Evolutionary conservation across 2,113 vertebrate species (phyloP).

Genomic region (Pollachius pollachius): DNA sequence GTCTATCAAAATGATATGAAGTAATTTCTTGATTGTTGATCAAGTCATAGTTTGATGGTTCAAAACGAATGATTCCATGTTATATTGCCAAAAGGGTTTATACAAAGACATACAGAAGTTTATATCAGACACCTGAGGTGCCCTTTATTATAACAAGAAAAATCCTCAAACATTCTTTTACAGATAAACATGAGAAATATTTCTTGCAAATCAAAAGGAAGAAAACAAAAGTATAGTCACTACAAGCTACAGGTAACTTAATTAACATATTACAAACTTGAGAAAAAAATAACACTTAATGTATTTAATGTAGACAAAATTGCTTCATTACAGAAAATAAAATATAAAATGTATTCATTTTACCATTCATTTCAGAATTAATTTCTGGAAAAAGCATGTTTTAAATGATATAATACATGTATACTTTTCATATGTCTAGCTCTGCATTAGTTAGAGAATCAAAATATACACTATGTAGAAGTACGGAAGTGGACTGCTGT

Average conservation of each 20-base stretch:
- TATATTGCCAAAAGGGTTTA: slow-evolving; percentile 26
- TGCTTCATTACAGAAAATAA: too few relatives aligned
- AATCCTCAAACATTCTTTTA: slow-evolving; percentile 51
- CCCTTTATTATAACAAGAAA: slow-evolving; percentile 82
- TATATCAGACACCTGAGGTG: slow-evolving; percentile 37
- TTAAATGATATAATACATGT: slow-evolving; percentile 50
- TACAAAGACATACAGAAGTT: slow-evolving; percentile 53
- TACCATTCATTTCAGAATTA: slow-evolving; percentile 64
- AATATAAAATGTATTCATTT: slow-evolving; percentile 37
- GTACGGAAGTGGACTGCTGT: slow-evolving; percentile 60
- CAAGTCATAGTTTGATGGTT: too few relatives aligned
- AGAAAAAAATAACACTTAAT: slow-evolving; percentile 32
- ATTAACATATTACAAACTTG: slow-evolving; percentile 43
- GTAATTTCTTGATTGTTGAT: too few relatives aligned
- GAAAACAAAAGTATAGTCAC: slow-evolving; percentile 72
- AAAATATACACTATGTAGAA: slow-evolving; percentile 70
- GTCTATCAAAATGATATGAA: too few relatives aligned
- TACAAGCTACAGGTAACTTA: slow-evolving; percentile 77
- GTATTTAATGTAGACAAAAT: too few relatives aligned
- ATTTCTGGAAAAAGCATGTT: slow-evolving; percentile 40
- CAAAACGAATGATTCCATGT: too few relatives aligned
- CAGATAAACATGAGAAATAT: slow-evolving; percentile 79
- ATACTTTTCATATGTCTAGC: slow-evolving; percentile 60
- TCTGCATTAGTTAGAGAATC: slow-evolving; percentile 61
- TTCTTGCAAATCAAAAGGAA: slow-evolving; percentile 80